Evolutionary conservation across 1,140 invertebrate species (phyloP), one percentile per base, ranked within the genome.

Genomic region (Planococcus citri): DNA sequence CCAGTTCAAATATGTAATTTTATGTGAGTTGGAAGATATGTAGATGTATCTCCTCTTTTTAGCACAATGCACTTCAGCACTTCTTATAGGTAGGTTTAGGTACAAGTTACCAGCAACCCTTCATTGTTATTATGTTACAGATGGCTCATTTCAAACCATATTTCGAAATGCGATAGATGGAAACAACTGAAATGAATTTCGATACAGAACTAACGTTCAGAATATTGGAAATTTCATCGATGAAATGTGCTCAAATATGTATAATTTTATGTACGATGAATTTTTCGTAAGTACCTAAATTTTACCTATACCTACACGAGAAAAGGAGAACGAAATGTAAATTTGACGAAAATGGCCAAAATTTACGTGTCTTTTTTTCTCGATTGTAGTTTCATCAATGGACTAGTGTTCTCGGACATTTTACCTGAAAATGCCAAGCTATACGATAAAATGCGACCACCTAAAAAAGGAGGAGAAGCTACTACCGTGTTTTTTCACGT

Each of bases 401-500:
- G 88, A 73, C 80, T 92, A 71, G 86, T 87, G 68, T 89, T 93
- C 73, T 86, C 85, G 12, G 91, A 94, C 76, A 86, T 93, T 67
- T 78, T 94, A 25, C 91, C 91, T 0, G 89, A 92, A 76, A 87
- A 93, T 78, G 87, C 87, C 1, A 89, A 88, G 60, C 82, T 87
- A 51, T 94, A 94, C 75, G 91, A 94, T 76, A 94, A 93, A 81
- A 94, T 93, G 89, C 78, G 89, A 68, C 91, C 91, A 1, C 91
- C 91, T 1, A 92, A 92, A 75, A 89, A 90, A 76, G 88, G 91
- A 78, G 90, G 90, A 4, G 85, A 88, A 72, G 87, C 92, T 0
- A 94, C 91, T 1, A 87, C 86, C 24, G 92, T 95, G 2, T 87
- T 88, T 77, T 94, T 95, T 79, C 92, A 94, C 77, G 92, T 95